Conservation (phyloP, 2,888 invertebrate species). For the Calliopum simillimum region DNA sequence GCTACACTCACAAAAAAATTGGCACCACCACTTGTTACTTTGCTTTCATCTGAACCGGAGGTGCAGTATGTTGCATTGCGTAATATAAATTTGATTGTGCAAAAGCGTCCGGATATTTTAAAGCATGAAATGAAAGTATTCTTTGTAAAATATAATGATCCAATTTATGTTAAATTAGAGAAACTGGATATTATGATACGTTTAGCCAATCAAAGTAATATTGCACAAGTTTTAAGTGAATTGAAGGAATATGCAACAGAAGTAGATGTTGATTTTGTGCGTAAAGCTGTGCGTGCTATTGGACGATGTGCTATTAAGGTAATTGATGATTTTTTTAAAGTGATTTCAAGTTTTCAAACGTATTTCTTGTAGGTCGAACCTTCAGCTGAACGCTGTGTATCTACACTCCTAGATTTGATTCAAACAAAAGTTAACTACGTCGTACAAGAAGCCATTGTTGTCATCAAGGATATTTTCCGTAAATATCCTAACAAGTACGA, state of each 20-base stretch:
- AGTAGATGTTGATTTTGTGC: constrained; percentile 99
- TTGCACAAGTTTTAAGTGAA: constrained; percentile 97
- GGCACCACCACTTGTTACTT: constrained; percentile 97
- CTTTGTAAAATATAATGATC: constrained; percentile 99
- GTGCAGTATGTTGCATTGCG: constrained; percentile 98
- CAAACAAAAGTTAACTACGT: constrained; percentile 99
- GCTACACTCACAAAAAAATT: constrained; percentile 94
- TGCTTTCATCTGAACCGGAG: constrained; percentile 97
- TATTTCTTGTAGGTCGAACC: constrained; percentile 76
- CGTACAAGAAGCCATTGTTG: constrained; percentile 99
- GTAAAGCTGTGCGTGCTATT: constrained; percentile 98
- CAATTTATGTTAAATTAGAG: constrained; percentile 99
- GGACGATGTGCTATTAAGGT: constrained; percentile 98
- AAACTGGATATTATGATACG: constrained; percentile 99
- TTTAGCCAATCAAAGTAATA: constrained; percentile 96
- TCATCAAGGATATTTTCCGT: constrained; percentile 97
- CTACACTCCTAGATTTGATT: constrained; percentile 95
- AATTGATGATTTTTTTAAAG: not conserved
- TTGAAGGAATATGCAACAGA: constrained; percentile 99
- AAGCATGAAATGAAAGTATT: constrained; percentile 99
- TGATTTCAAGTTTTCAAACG: not conserved
- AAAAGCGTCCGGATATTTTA: constrained; percentile 97
- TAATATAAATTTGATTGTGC: constrained; percentile 99
- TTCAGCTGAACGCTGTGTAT: constrained; percentile 98
- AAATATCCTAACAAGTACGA: constrained; percentile 99